Base-by-base conservation (phyloP, 2,797 vertebrate genomes). In the Gymnocypris eckloni region DNA sequence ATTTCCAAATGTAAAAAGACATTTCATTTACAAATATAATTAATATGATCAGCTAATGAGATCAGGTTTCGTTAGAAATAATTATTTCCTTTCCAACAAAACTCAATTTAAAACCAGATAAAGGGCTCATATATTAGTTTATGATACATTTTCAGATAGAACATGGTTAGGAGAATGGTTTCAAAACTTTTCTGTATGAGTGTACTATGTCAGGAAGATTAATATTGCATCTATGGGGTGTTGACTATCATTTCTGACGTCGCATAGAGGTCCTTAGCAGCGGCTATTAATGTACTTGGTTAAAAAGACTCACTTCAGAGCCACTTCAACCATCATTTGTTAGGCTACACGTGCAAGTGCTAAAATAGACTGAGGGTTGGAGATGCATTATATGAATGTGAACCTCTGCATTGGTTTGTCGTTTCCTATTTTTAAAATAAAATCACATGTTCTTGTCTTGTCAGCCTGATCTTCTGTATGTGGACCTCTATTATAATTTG, bases 331-430 rank as follows among this genome's bases (percentile, higher is more conserved):
- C 22, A 59, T 77, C 69, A 85, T 87, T 88, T 88, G 64, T 82
- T 80, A 83, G 79, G 81, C 81, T 87, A 73, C 83, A 77, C 61
- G 37, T 83, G 87, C 85, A 79, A 64, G 37, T 83, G 86, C 59
- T 25, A 78, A 50, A 86, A 81, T 48, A 50, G 37, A 82, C 67
- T 41, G 48, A 64, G 48, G 45, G 56, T 83, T 82, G 73, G 28
- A 75, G 69, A 15, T 25, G 50, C 25, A 43, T 41, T 88, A 28
- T 69, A 52, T 84, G 80, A 86, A 61, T 77, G 78, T 85, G 69
- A 41, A 80, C 25, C 43, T 41, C 77, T 69, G 1, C 3, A 48
- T 28, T 64, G 59, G 25, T 25, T 48, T 69, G 50, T 76, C 61
- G 73, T 61, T 61, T 48, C 15, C 7, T 37, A 22, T 70, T 73